phyloP scores from a whole-genome alignment of 2,888 invertebrate species.

The Leptothorax acervorum region DNA sequence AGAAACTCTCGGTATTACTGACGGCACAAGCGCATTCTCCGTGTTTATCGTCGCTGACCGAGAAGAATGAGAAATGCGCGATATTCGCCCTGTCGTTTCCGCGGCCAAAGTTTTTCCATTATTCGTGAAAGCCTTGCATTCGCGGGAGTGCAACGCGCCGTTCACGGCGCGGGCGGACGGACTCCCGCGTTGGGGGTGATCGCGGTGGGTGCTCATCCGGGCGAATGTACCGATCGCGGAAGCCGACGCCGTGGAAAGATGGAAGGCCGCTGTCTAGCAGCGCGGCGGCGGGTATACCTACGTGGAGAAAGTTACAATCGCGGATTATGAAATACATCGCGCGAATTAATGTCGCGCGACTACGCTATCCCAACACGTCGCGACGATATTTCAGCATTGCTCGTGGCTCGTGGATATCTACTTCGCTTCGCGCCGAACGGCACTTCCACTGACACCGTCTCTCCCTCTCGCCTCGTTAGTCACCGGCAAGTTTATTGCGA shows the following conservation, averaged over 20 bases:
- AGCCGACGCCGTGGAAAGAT: constrained; percentile 14
- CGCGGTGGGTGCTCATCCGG: not conserved
- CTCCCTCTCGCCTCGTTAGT: not conserved
- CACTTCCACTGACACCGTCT: not conserved
- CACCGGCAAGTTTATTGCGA: not conserved
- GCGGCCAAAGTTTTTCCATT: constrained; percentile 63
- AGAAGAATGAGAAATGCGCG: constrained; percentile 43
- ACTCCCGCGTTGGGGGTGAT: not conserved
- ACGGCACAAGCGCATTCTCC: constrained; percentile 4
- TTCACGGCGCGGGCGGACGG: not conserved
- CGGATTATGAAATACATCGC: constrained; percentile 25
- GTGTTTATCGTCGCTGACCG: constrained; percentile 52
- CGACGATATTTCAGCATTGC: constrained; percentile 32
- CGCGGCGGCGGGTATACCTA: not conserved
- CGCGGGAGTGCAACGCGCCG: not conserved
- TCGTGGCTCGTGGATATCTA: constrained; percentile 1
- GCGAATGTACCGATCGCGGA: constrained; percentile 37
- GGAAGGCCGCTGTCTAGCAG: constrained; percentile 23
- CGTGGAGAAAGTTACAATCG: constrained; percentile 49
- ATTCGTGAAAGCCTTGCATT: constrained; percentile 48
- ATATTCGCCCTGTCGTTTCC: constrained; percentile 12
- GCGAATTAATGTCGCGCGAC: constrained; percentile 37
- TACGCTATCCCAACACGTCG: constrained; percentile 24
- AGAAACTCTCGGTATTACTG: constrained; percentile 44
- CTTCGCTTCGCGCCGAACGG: not conserved